Evolutionary conservation across 2,113 vertebrate genomes (phyloP), one percentile per base, ranked within the genome.

Genomic region (Prinia subflava): DNA sequence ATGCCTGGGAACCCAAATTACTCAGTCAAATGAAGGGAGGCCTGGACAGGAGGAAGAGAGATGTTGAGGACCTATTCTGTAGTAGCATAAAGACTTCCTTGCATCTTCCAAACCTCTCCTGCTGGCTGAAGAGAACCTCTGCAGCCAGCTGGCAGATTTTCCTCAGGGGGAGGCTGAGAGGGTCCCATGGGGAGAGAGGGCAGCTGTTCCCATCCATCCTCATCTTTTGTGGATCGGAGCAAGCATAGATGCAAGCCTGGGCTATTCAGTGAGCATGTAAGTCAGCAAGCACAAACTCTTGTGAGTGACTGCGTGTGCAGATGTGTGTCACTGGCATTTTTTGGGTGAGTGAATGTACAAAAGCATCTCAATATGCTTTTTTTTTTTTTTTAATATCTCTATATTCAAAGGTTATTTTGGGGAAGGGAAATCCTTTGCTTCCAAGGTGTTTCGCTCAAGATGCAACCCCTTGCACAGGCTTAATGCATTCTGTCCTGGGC

Each of bases 321-420:
- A 90, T 95, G 73, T 82, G 83, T 95, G 80, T 94, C 86, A 74
- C 62, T 52, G 76, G 86, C 91, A 28, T 92, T 92, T 96, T 93
- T 85, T 90, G 73, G 77, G 39, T 91, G 92, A 85, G 76, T 94
- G 95, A 96, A 88, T 87, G 92, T 96, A 90, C 79, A 76, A 83
- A 95, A 95, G 79, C 84, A 84, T 91, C 78, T 93, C 47, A 5
- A 74, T 86, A n/a, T 90, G 85, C 12, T 44, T 83, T 94, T 87
- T 62, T 49, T 52, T 86, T 94, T 91, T 70, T 63, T n/a, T 30
- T 0, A 17, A 82, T 95, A 95, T 94, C 87, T 91, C 92, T 84
- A 1, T 91, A 57, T 94, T 95, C 33, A 44, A 57, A 78, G 64
- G 60, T 3, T 75, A 44, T 87, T 93, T 83, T 59, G 89, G 59